A percentile compares a stretch with the other conserved stretches of the same genome.
Evolutionary conservation across 2,888 invertebrate species (phyloP).

Genomic region (Seira musarum): DNA sequence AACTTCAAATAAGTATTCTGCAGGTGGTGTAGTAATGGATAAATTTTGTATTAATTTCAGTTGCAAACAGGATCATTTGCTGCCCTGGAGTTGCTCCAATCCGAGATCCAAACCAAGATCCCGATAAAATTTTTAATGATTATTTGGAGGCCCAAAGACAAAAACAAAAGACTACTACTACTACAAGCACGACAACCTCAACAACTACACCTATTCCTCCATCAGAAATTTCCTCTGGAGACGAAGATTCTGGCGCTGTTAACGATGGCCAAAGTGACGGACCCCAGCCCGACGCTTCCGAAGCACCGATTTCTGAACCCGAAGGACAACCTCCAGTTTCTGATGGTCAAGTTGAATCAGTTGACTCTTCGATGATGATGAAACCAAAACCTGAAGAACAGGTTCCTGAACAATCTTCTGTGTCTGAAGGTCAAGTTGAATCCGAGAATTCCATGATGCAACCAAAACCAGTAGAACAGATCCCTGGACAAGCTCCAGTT

Average conservation of each 20-base stretch:
- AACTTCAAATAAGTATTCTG: too few relatives aligned
- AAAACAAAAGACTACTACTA: constrained; percentile 30
- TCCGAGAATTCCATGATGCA: too few relatives aligned
- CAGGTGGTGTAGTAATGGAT: background rate
- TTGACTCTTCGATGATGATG: too few relatives aligned
- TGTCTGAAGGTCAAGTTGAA: too few relatives aligned
- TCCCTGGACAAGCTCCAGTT: too few relatives aligned
- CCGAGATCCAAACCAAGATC: constrained; percentile 30
- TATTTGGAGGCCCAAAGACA: constrained; percentile 40
- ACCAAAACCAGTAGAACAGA: too few relatives aligned
- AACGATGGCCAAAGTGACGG: constrained; percentile 29
- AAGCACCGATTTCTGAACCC: too few relatives aligned
- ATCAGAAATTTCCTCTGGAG: constrained; percentile 12
- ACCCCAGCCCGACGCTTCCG: constrained; percentile 21
- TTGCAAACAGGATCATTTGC: constrained; percentile 62
- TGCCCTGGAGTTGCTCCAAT: constrained; percentile 56
- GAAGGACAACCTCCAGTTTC: too few relatives aligned
- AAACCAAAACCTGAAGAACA: too few relatives aligned
- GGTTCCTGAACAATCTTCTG: too few relatives aligned
- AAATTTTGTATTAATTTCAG: constrained; percentile 28
- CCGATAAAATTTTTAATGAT: constrained; percentile 57
- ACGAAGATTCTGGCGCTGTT: constrained; percentile 15
- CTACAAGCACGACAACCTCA: constrained; percentile 12
- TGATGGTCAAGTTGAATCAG: too few relatives aligned
- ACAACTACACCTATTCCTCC: constrained; percentile 9